These are phyloP conservation scores for Poecile atricapillus DNA, from an alignment of 2,113 vertebrate species.

Conservation along the genomic window DNA sequence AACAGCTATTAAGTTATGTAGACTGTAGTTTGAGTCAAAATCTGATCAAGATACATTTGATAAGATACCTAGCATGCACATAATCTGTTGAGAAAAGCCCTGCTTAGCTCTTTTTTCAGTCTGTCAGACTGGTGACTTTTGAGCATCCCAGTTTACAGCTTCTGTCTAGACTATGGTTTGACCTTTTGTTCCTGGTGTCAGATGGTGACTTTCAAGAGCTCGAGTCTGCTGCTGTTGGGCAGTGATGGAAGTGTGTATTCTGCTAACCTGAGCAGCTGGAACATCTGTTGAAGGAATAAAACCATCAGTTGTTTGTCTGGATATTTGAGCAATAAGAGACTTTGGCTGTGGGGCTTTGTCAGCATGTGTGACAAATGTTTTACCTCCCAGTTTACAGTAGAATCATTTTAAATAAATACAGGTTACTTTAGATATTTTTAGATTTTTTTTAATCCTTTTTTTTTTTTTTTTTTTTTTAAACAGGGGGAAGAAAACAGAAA, in stretches of 20 bases:
- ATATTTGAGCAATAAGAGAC: neutral
- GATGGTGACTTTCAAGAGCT: constrained; percentile 26
- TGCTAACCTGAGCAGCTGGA: constrained; percentile 27
- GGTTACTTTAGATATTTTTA: neutral
- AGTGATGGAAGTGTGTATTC: neutral
- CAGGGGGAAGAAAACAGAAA: neutral
- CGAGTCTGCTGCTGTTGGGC: neutral
- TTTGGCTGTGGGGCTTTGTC: neutral
- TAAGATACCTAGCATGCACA: neutral
- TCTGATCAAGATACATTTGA: neutral
- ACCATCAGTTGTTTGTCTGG: neutral
- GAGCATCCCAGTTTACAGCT: constrained; percentile 31
- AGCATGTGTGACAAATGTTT: neutral
- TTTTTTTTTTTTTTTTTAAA: neutral
- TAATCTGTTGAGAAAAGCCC: neutral
- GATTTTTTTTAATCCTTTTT: neutral
- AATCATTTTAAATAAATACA: neutral
- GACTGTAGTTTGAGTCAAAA: neutral
- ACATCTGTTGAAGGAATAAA: constrained; percentile 26
- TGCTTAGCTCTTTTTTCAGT: neutral
- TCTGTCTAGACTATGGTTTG: constrained; percentile 58
- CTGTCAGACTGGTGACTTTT: neutral
- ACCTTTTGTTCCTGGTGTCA: constrained; percentile 49
- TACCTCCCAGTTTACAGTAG: neutral
- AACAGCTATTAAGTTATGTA: neutral